Percentiles rank a stretch among this genome's conserved stretches.
Evolutionary conservation across 2,888 invertebrate species (phyloP).

Genomic region (Pachycephus smyrnensis): DNA sequence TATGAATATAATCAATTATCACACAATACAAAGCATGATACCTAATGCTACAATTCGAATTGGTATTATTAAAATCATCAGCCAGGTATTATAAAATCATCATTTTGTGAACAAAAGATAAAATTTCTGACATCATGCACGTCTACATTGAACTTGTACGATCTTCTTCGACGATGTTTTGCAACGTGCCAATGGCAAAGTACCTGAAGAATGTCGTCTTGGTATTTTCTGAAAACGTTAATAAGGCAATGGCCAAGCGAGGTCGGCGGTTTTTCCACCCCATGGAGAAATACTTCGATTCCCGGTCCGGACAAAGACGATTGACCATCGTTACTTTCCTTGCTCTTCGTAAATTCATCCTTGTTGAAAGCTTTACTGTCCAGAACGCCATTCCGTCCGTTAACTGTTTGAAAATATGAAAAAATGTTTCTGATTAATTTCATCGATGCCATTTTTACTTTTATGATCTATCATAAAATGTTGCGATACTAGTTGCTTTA

Average conservation of each 20-base stretch:
- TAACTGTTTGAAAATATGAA: background rate
- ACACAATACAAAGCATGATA: background rate
- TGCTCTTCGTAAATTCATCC: constrained; percentile 12
- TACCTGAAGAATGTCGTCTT: constrained; percentile 16
- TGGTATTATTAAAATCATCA: background rate
- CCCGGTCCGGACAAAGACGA: constrained; percentile 2
- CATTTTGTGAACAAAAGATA: no score
- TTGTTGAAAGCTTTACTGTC: constrained; percentile 14
- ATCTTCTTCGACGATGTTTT: background rate
- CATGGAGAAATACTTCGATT: constrained; percentile 10
- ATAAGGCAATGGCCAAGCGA: constrained; percentile 20
- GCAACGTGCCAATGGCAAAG: background rate
- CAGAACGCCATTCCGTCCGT: constrained; percentile 9
- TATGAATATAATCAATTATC: background rate
- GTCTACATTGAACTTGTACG: background rate
- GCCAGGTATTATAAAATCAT: no score
- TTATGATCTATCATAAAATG: background rate
- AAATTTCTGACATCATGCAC: background rate
- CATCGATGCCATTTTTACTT: background rate
- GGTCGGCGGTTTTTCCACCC: constrained; percentile 6
- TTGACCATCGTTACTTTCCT: constrained; percentile 1
- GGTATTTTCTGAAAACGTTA: constrained; percentile 14
- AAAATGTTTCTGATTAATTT: background rate
- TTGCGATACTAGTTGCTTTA: background rate
- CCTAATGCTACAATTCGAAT: background rate